A percentile compares a stretch with the other conserved stretches of the same genome.
Evolutionary conservation across 1,140 invertebrate species (phyloP).

Genomic region (Choristoneura fumiferana): DNA sequence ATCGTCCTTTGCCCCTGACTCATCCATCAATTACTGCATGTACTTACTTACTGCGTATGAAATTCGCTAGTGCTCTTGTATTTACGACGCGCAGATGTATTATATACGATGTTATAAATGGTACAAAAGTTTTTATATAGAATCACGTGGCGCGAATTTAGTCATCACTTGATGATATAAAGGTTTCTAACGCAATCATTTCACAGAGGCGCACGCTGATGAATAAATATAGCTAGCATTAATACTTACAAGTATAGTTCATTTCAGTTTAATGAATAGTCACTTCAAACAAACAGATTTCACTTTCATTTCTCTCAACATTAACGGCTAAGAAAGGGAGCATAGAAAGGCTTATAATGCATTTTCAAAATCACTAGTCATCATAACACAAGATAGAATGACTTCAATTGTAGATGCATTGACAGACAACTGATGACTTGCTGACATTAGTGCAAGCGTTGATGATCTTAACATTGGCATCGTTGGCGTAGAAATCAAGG

Average conservation of each 20-base stretch:
- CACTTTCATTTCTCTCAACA: neutral
- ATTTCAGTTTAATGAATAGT: too few species aligned
- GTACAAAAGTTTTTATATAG: constrained; percentile 2
- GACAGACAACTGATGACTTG: neutral
- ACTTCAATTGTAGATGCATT: neutral
- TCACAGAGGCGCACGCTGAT: too few species aligned
- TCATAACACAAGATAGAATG: neutral
- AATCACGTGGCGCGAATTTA: neutral
- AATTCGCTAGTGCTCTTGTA: too few species aligned
- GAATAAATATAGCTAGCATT: too few species aligned
- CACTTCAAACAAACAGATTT: neutral
- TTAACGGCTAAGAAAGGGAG: neutral
- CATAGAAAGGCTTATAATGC: constrained; percentile 5
- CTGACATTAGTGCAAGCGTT: neutral
- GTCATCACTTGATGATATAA: too few species aligned
- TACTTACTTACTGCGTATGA: too few species aligned
- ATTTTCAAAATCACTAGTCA: neutral
- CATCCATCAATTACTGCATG: too few species aligned
- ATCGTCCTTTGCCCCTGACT: too few species aligned
- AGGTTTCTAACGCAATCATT: too few species aligned
- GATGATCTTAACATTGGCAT: neutral
- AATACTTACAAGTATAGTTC: too few species aligned
- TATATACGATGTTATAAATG: neutral
- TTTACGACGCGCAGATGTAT: neutral
- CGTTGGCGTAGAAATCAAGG: neutral